Evolutionary conservation across 2,797 vertebrate species (phyloP), one percentile per base, ranked within the genome.

Genomic region (Ctenochaetus hawaiiensis): DNA sequence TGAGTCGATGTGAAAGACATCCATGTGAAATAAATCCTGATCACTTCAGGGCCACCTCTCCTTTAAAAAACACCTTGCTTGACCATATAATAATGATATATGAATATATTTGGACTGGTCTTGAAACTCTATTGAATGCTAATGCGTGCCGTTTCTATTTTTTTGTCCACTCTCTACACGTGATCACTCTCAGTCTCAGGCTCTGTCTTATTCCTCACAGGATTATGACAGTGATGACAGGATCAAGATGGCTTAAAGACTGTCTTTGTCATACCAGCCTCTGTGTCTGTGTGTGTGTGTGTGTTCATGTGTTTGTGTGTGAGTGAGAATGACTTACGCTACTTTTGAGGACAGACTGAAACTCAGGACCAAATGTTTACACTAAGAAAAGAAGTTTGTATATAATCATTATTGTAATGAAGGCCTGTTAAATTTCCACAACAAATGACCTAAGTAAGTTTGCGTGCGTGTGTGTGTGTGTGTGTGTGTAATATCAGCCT

Each of bases 181-280:
- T 41, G 14, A 1, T 62, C 51, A 0, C 16, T 26, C 52, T 58
- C 14, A 5, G n/a, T 49, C 48, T 69, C 14, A 5, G n/a, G 48
- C 48, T 69, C 65, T 18, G 30, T 61, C 4, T 72, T 51, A 60
- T 16, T 71, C 57, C 18, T 75, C 26, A 17, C 18, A 58, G 61
- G 68, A 80, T 67, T 67, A 80, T 45, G 68, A 54, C 14, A 0
- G 30, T 11, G 65, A 54, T 73, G 71, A 67, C 45, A 39, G 43
- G 61, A 78, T 86, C 74, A 84, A 58, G 71, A 62, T 67, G 51
- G 66, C 47, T 63, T 58, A 34, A 80, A 60, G 52, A 62, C 57
- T 77, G 53, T 13, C 44, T 83, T 70, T 66, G 58, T 73, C 43
- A 43, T 47, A 37, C 43, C n/a, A 10, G 48, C 4, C 11, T 20